A percentile compares a stretch with the other conserved stretches of the same genome.
Conservation (phyloP, 1,140 invertebrate genomes). For the Drosophila repleta region DNA sequence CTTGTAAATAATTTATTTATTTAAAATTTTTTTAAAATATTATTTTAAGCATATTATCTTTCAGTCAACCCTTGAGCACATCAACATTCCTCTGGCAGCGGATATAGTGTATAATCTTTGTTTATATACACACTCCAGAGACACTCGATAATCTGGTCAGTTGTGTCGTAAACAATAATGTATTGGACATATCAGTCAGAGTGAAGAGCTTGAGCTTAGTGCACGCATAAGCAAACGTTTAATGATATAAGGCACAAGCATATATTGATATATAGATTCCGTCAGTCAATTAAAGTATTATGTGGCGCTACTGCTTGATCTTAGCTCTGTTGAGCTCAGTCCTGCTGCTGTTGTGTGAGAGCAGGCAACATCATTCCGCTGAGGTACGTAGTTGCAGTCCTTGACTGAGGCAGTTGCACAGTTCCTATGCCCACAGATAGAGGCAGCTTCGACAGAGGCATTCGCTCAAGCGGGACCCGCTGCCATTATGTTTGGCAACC, state of each 20-base stretch:
- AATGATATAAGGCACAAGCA: background rate
- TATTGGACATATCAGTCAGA: conserved; percentile 10
- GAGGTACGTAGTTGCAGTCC: conserved; percentile 13
- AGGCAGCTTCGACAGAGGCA: background rate
- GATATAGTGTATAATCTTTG: conserved; percentile 15
- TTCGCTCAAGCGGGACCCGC: background rate
- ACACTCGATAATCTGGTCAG: conserved; percentile 7
- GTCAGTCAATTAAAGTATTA: background rate
- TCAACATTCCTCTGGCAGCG: background rate
- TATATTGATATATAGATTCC: background rate
- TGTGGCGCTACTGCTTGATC: conserved; percentile 3
- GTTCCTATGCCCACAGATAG: background rate
- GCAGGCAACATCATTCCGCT: background rate
- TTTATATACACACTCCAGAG: background rate
- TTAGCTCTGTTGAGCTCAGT: conserved; percentile 10
- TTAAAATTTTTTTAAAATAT: no score
- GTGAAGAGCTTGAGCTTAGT: conserved; percentile 6
- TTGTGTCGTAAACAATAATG: conserved; percentile 5
- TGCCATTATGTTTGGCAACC: conserved; percentile 19
- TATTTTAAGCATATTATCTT: no score
- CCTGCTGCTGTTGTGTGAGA: background rate
- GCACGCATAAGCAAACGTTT: background rate
- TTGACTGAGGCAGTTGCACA: background rate
- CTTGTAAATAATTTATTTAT: no score
- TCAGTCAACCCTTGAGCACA: background rate